These are phyloP conservation scores for Macquaria australasica DNA, from an alignment of 2,113 vertebrate genomes.

Conservation along the genomic window DNA sequence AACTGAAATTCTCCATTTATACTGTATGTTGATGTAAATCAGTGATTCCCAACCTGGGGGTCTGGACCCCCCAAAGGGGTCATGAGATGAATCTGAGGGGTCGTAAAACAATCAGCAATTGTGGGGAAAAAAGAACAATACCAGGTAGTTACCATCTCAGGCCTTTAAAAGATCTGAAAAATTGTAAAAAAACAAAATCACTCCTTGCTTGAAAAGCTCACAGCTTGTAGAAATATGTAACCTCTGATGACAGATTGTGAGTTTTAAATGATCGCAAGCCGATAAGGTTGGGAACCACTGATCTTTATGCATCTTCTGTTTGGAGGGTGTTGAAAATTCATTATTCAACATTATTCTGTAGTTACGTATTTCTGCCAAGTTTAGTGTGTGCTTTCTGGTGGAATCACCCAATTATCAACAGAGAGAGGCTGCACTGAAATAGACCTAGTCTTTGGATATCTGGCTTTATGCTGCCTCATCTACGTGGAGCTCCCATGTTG, in stretches of 20 bases:
- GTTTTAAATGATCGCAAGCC: background rate
- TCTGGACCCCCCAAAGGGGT: too few species aligned
- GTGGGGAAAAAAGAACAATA: too few species aligned
- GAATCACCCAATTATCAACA: background rate
- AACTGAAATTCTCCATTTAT: background rate
- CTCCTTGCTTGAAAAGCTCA: background rate
- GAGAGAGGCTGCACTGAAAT: background rate
- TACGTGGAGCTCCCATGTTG: background rate
- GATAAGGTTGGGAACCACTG: background rate
- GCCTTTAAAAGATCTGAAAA: slow-evolving; percentile 1
- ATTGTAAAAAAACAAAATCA: too few species aligned
- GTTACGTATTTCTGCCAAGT: background rate
- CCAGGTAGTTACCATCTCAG: too few species aligned
- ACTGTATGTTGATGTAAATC: background rate
- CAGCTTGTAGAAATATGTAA: background rate
- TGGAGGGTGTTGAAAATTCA: background rate
- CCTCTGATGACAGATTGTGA: background rate
- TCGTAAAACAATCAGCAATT: too few species aligned
- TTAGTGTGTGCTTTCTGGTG: background rate
- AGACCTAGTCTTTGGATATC: background rate
- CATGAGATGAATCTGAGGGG: background rate
- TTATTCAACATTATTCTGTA: background rate
- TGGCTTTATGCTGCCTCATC: background rate
- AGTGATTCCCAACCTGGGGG: background rate
- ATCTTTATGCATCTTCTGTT: background rate